A percentile compares a stretch with the other conserved stretches of the same genome.
Conservation (phyloP, 2,797 vertebrate genomes). For the Meriones psammophilus region DNA sequence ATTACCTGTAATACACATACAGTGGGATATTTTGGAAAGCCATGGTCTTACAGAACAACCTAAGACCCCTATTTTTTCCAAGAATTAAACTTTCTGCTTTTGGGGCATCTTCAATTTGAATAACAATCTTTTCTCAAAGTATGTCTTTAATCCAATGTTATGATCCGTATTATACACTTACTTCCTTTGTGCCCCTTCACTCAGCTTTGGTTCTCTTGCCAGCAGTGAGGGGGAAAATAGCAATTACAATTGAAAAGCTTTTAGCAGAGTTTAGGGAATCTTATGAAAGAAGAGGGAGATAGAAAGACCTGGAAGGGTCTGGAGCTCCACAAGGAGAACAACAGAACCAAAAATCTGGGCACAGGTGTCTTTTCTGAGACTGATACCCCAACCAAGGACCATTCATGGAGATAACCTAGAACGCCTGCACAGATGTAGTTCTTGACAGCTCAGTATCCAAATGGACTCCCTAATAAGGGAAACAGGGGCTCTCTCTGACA, state of each 20-base stretch:
- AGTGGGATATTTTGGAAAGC: background rate
- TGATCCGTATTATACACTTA: background rate
- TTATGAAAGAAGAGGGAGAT: too few species aligned
- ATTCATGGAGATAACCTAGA: too few species aligned
- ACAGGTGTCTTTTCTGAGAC: too few species aligned
- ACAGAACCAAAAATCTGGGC: too few species aligned
- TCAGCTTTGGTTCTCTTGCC: background rate
- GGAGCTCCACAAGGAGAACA: too few species aligned
- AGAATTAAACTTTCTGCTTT: conserved; percentile 23
- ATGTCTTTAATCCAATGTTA: background rate
- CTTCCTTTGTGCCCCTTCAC: background rate
- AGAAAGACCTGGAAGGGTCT: too few species aligned
- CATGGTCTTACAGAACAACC: background rate
- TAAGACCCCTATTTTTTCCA: background rate
- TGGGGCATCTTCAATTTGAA: background rate
- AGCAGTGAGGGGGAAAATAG: background rate
- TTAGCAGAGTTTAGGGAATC: background rate
- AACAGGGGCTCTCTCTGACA: too few species aligned
- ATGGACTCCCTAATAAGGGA: too few species aligned
- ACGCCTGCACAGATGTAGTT: too few species aligned
- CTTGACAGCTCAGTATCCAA: too few species aligned
- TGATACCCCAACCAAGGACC: too few species aligned
- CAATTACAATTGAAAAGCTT: background rate
- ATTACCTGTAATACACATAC: background rate
- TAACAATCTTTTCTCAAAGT: conserved; percentile 39